These are phyloP conservation scores for Nixonia krombeini DNA, from an alignment of 1,140 invertebrate species.

Conservation along the genomic window DNA sequence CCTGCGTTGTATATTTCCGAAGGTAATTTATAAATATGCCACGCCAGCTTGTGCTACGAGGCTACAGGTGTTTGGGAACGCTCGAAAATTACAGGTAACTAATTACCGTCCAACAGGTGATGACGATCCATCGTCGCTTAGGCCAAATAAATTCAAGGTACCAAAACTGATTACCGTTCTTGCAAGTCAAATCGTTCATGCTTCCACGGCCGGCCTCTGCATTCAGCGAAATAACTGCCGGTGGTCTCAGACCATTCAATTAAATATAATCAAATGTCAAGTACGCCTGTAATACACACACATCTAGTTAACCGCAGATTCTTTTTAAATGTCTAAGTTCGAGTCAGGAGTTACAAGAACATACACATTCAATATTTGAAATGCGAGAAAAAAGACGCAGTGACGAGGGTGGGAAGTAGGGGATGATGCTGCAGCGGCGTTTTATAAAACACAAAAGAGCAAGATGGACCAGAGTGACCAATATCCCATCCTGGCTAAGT, in stretches of 20 bases:
- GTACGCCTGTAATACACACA: no score
- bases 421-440: slow-evolving; percentile 7
- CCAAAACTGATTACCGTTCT: slow-evolving; percentile 42
- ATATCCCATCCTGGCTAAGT: slow-evolving; percentile 56
- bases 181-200: slow-evolving; percentile 18
- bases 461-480: slow-evolving; percentile 54
- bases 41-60: slow-evolving; percentile 45
- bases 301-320: no score
- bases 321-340: no score
- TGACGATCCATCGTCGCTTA: slow-evolving; percentile 41
- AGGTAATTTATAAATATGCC: slow-evolving; percentile 53
- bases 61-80: slow-evolving; percentile 48
- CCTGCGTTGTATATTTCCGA: slow-evolving; percentile 45
- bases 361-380: slow-evolving; percentile 52
- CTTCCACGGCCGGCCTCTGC: neutral
- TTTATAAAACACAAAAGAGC: slow-evolving; percentile 56
- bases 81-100: slow-evolving; percentile 53
- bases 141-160: slow-evolving; percentile 34
- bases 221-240: neutral
- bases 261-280: no score
- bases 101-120: slow-evolving; percentile 58
- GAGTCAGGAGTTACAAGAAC: no score
- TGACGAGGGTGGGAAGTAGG: slow-evolving; percentile 5
- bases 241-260: no score
- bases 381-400: slow-evolving; percentile 50